Evolutionary conservation across 1,140 invertebrate genomes (phyloP).

Genomic region (Pseudoatta argentina): DNA sequence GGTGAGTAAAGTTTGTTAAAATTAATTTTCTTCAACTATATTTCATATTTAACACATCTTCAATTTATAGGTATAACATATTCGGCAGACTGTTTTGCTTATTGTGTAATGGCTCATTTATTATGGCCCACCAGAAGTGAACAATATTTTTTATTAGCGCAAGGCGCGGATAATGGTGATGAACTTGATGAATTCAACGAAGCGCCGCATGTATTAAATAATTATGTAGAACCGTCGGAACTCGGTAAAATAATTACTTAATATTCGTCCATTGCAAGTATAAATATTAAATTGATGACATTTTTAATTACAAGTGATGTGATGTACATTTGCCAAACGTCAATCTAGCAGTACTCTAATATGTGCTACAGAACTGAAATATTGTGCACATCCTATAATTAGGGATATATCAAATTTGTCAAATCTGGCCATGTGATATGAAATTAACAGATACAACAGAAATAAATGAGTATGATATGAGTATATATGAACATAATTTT

Average conservation of each 20-base stretch:
- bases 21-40: background rate
- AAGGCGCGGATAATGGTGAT: slow-evolving; percentile 90
- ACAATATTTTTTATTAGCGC: slow-evolving; percentile 95
- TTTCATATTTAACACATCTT: background rate
- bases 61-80: slow-evolving; percentile 94
- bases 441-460: slow-evolving; percentile 49
- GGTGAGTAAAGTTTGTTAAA: slow-evolving; percentile 88
- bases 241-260: slow-evolving; percentile 85
- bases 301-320: slow-evolving; percentile 69
- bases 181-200: slow-evolving; percentile 97
- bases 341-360: slow-evolving; percentile 76
- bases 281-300: slow-evolving; percentile 39
- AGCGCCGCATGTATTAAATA: slow-evolving; percentile 94
- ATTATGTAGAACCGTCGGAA: slow-evolving; percentile 86
- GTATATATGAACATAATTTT: slow-evolving; percentile 50
- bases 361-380: slow-evolving; percentile 81
- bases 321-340: slow-evolving; percentile 83
- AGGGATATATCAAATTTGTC: slow-evolving; percentile 62
- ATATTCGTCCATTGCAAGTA: slow-evolving; percentile 61
- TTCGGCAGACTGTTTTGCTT: slow-evolving; percentile 97
- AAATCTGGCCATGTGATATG: slow-evolving; percentile 69
- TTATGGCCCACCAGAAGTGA: slow-evolving; percentile 97
- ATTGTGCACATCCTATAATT: slow-evolving; percentile 77
- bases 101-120: slow-evolving; percentile 96
- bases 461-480: slow-evolving; percentile 71